Conservation (phyloP, 2,888 invertebrate species). For the Orchesellides sinensis region DNA sequence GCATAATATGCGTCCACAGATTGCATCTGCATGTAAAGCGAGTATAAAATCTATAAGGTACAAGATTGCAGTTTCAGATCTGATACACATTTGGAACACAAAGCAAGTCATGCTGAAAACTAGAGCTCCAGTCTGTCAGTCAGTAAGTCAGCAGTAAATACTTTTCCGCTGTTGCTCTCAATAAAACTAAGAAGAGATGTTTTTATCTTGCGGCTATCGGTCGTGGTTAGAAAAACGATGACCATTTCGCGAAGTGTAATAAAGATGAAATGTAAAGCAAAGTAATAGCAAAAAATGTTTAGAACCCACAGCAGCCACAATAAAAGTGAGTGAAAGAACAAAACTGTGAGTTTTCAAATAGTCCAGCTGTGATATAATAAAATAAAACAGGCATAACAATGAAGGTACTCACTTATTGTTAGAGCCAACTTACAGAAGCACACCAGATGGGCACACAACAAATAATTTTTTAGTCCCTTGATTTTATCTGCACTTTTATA, state of each 20-base stretch:
- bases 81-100: slow-evolving; percentile 16
- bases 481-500: too few relatives aligned
- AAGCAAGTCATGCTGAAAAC: slow-evolving; percentile 50
- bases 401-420: slow-evolving; percentile 43
- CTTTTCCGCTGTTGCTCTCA: background rate
- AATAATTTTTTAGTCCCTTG: too few relatives aligned
- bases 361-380: slow-evolving; percentile 59
- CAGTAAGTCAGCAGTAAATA: slow-evolving; percentile 35
- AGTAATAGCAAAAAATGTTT: background rate
- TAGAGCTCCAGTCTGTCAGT: slow-evolving; percentile 57
- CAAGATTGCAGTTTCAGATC: too few relatives aligned
- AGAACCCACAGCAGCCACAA: slow-evolving; percentile 13
- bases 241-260: background rate
- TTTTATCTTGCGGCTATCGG: background rate
- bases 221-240: background rate
- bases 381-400: slow-evolving; percentile 46
- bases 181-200: background rate
- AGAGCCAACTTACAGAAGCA: slow-evolving; percentile 12
- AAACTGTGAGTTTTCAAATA: too few relatives aligned
- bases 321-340: background rate
- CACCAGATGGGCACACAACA: slow-evolving; percentile 31
- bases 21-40: too few relatives aligned
- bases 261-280: slow-evolving; percentile 2
- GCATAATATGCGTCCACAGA: too few relatives aligned
- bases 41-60: too few relatives aligned